Conservation (phyloP, 2,113 vertebrate species). For the Tangachromis dhanisi region DNA sequence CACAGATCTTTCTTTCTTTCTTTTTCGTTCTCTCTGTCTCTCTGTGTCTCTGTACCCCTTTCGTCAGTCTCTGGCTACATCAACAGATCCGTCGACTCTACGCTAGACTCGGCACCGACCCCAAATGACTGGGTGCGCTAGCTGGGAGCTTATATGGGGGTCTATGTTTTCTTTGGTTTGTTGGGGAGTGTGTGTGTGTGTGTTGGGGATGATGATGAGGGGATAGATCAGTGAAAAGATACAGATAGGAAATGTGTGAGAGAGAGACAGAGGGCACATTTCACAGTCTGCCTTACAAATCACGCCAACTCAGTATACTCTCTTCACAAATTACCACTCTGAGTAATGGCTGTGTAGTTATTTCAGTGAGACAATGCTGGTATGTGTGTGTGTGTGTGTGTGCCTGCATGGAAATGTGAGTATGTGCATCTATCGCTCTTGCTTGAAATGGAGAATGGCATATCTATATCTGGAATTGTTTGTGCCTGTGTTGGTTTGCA, state of each 20-base stretch:
- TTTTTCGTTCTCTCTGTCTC: background rate
- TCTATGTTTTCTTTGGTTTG: constrained; percentile 49
- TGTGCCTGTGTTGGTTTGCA: background rate
- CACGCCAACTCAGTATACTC: constrained; percentile 30
- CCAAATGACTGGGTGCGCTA: constrained; percentile 22
- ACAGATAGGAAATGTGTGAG: constrained; percentile 16
- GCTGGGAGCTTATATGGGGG: constrained; percentile 36
- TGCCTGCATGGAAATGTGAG: background rate
- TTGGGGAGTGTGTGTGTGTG: constrained; percentile 17
- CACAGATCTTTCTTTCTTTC: background rate
- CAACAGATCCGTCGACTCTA: constrained; percentile 45
- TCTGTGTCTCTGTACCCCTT: background rate
- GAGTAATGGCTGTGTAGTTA: background rate
- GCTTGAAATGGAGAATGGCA: constrained; percentile 1
- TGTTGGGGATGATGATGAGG: background rate
- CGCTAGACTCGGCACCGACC: constrained; percentile 25
- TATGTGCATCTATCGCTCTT: background rate
- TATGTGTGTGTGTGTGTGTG: background rate
- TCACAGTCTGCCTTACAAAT: constrained; percentile 42
- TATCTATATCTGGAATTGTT: constrained; percentile 7
- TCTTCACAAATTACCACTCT: constrained; percentile 45
- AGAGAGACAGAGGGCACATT: constrained; percentile 22
- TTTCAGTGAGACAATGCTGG: constrained; percentile 1
- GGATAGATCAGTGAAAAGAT: constrained; percentile 25
- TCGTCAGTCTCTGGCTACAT: constrained; percentile 23